phyloP scores from a whole-genome alignment of 2,888 invertebrate genomes.

The Drosophila affinis region DNA sequence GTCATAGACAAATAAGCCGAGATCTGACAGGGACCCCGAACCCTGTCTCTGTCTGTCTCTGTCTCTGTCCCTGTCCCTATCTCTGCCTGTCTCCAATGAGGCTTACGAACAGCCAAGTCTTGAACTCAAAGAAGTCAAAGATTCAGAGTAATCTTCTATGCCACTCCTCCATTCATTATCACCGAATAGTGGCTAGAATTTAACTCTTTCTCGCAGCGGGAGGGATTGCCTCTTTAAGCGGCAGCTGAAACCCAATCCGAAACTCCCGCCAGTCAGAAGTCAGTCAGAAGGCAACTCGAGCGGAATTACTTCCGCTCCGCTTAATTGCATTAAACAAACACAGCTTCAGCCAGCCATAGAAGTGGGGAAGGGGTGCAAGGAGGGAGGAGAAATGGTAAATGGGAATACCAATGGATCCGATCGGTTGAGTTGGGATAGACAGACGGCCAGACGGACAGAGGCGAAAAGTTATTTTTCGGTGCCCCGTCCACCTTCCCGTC shows the following conservation, averaged over 20 bases:
- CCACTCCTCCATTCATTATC: background rate
- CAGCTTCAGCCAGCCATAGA: conserved; percentile 21
- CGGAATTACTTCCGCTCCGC: conserved; percentile 71
- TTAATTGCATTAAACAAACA: conserved; percentile 75
- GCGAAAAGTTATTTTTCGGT: conserved; percentile 53
- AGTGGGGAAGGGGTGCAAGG: background rate
- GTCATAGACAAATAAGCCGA: conserved; percentile 3
- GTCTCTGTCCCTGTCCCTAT: too few species aligned
- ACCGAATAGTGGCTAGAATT: background rate
- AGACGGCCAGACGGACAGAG: conserved; percentile 27
- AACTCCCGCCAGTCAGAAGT: conserved; percentile 41
- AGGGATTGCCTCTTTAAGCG: conserved; percentile 5
- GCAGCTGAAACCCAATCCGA: conserved; percentile 14
- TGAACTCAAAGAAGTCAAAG: background rate
- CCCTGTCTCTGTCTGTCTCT: too few species aligned
- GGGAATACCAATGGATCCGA: conserved; percentile 9
- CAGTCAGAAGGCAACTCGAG: conserved; percentile 54
- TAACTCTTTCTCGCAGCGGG: background rate
- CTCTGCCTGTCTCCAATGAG: background rate
- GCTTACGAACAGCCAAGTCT: background rate
- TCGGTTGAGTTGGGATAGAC: conserved; percentile 38
- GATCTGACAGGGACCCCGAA: background rate
- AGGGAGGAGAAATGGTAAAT: background rate
- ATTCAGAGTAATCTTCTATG: background rate
- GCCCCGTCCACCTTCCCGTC: background rate